Conservation (phyloP, 2,113 vertebrate species). For the Laticauda laticaudata region DNA sequence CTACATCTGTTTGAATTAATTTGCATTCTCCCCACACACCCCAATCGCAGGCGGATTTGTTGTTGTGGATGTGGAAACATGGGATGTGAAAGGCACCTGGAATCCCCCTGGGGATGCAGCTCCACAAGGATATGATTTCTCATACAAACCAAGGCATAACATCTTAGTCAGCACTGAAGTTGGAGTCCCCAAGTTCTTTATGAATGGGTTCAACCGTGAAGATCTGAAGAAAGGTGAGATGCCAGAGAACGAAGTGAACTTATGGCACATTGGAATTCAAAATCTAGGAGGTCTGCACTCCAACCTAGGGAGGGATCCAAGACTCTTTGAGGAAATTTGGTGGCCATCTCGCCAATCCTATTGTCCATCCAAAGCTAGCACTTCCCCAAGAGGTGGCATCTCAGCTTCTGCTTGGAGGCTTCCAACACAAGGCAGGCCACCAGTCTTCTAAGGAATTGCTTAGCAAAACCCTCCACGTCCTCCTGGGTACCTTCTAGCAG, state of each 20-base stretch:
- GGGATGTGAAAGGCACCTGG: slow-evolving; percentile 80
- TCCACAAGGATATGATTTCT: slow-evolving; percentile 80
- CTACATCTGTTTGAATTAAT: not conserved
- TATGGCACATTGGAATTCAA: not conserved
- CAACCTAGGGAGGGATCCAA: not conserved
- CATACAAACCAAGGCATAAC: slow-evolving; percentile 82
- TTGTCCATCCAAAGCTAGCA: not conserved
- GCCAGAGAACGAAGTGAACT: not conserved
- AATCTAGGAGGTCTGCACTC: not conserved
- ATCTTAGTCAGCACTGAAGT: slow-evolving; percentile 82
- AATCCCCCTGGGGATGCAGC: slow-evolving; percentile 69
- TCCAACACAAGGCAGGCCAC: not conserved
- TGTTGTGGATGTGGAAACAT: slow-evolving; percentile 77
- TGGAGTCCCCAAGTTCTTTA: slow-evolving; percentile 72
- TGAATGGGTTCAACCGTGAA: slow-evolving; percentile 66
- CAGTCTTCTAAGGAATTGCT: not conserved
- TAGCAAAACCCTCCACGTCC: not conserved
- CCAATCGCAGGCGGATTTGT: slow-evolving; percentile 73
- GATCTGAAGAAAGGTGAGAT: slow-evolving; percentile 70
- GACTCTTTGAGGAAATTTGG: not conserved
- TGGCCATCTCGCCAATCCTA: not conserved
- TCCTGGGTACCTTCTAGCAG: not conserved
- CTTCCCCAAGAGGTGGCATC: no score
- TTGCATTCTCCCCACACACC: not conserved
- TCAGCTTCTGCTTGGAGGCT: not conserved